Base-by-base conservation (phyloP, 2,888 invertebrate genomes). In the Tenthredo mesomela region DNA sequence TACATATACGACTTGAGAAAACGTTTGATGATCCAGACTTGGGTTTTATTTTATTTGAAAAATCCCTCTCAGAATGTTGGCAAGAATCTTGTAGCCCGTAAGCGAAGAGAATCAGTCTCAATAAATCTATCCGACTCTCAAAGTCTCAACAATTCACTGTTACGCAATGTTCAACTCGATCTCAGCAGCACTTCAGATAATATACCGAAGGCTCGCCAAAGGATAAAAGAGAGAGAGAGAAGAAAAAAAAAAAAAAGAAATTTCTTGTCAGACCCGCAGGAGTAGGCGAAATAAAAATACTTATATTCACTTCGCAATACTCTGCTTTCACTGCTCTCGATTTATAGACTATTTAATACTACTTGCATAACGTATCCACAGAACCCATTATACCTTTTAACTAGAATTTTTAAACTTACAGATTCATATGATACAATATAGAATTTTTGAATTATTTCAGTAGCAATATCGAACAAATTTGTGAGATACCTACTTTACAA, bases 141-240 rank as follows among this genome's bases (percentile, higher is more conserved):
- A 33, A 50, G 77, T 73, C 71, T 40, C 12, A 15, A 73, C 71
- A 73, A 73, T n/a, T 73, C 71, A 43, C 29, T 77, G 12, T 77
- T 77, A 77, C 77, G 33, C 54, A 77, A 77, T 54, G 50, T 77
- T 77, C 25, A 50, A 77, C 54, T 77, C 25, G 33, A 29, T 77
- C 77, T 77, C 77, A 75, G 43, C 21, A 75, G 9, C 75, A 75
- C 43, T 75, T 25, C 1, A 47, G 75, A 75, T 43, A 33, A 21
- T 47, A 73, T 73, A 75, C 21, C 25, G 40, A 1, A 75, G 47
- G 10, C 47, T 50, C 29, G 70, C 37, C 25, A 43, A 73, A 73
- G 43, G 71, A 43, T 73, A 1, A 33, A 33, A 25, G 12, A 65
- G 25, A 29, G 29, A 15, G 2, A 2, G 9, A 65, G 10, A 25